phyloP scores from a whole-genome alignment of 1,140 invertebrate species.

The Leptinotarsa lineolata region DNA sequence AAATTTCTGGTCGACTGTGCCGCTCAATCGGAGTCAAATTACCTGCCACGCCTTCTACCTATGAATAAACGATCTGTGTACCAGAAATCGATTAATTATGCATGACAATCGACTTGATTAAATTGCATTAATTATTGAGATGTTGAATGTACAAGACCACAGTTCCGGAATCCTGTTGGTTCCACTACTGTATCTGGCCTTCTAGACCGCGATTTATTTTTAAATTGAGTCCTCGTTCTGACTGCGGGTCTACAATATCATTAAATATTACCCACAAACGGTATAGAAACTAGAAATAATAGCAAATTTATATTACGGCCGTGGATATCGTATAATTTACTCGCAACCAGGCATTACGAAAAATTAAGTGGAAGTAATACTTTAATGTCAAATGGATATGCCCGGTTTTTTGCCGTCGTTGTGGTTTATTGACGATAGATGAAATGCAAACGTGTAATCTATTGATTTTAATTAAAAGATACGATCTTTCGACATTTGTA shows the following conservation, averaged over 20 bases:
- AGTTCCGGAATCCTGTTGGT: slow-evolving; percentile 17
- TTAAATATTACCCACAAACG: slow-evolving; percentile 12
- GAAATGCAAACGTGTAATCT: slow-evolving; percentile 16
- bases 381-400: slow-evolving; percentile 13
- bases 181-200: slow-evolving; percentile 12
- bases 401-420: neutral
- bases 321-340: slow-evolving; percentile 16
- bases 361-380: slow-evolving; percentile 16
- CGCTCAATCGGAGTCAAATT: neutral
- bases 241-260: neutral
- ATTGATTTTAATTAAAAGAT: slow-evolving; percentile 15
- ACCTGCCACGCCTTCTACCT: neutral
- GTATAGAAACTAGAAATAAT: slow-evolving; percentile 11
- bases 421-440: neutral
- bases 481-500: slow-evolving; percentile 1
- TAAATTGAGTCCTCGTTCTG: slow-evolving; percentile 5
- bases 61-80: neutral
- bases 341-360: slow-evolving; percentile 9
- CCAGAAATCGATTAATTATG: slow-evolving; percentile 7
- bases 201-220: neutral
- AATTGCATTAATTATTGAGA: slow-evolving; percentile 18
- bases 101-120: slow-evolving; percentile 9
- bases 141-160: slow-evolving; percentile 10
- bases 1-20: neutral
- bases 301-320: neutral